phyloP scores from a whole-genome alignment of 2,888 invertebrate genomes.

The Eustalomyia histrio region DNA sequence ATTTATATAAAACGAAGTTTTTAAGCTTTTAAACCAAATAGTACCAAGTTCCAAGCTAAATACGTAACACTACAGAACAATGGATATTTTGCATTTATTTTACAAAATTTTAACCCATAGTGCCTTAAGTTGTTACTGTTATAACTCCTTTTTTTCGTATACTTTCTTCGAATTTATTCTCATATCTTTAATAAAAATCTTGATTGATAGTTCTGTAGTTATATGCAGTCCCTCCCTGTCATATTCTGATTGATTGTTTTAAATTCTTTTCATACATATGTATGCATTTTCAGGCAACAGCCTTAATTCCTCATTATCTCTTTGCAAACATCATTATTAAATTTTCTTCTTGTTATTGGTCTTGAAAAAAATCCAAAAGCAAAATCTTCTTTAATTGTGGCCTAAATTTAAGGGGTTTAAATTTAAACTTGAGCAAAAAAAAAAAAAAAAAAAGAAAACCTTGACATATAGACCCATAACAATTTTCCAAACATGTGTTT shows the following conservation, averaged over 20 bases:
- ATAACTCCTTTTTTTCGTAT: too few species aligned
- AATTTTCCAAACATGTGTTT: constrained; percentile 33
- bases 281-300: background rate
- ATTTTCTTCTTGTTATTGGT: background rate
- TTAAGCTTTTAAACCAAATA: too few species aligned
- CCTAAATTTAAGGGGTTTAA: constrained; percentile 11
- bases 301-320: background rate
- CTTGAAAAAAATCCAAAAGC: background rate
- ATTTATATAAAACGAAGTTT: too few species aligned
- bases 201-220: background rate
- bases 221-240: background rate
- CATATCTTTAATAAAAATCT: background rate
- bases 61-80: too few species aligned
- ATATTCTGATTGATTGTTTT: background rate
- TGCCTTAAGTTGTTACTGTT: too few species aligned
- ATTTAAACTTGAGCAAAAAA: constrained; percentile 1
- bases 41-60: too few species aligned
- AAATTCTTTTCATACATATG: background rate
- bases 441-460: too few species aligned
- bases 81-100: background rate
- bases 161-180: too few species aligned
- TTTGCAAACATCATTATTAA: background rate
- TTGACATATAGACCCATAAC: constrained; percentile 50
- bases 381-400: constrained; percentile 29
- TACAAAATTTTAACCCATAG: background rate